phyloP scores from a whole-genome alignment of 2,113 vertebrate genomes.

The Piprites chloris region DNA sequence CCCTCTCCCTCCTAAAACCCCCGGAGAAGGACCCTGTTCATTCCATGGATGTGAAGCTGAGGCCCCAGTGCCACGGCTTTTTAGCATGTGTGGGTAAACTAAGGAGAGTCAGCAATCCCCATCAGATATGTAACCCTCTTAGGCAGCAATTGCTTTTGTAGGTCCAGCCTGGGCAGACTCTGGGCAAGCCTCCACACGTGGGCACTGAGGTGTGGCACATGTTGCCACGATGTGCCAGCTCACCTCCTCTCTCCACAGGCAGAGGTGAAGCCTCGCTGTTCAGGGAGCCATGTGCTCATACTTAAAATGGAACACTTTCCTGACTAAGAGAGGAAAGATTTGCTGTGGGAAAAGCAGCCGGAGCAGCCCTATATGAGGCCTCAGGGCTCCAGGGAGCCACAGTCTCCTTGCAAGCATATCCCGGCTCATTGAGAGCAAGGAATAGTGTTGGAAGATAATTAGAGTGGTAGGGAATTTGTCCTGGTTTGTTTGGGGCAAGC shows the following conservation, averaged over 20 bases:
- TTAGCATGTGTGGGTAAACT: neutral
- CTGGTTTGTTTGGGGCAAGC: neutral
- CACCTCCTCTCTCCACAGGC: neutral
- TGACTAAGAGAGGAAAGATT: neutral
- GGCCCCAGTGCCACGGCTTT: rapidly evolving
- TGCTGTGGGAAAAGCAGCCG: neutral
- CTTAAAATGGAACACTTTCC: neutral
- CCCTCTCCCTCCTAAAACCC: neutral
- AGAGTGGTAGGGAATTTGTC: neutral
- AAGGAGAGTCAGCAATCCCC: rapidly evolving
- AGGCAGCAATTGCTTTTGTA: neutral
- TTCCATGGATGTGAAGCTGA: neutral
- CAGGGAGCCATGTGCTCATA: neutral
- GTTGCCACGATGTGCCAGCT: neutral
- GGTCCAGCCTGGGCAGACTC: rapidly evolving
- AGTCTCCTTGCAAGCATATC: neutral
- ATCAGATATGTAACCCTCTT: neutral
- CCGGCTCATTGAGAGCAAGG: neutral
- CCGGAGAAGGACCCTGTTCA: rapidly evolving
- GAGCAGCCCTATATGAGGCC: neutral
- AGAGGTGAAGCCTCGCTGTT: rapidly evolving
- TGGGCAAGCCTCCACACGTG: neutral
- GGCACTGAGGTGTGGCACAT: neutral
- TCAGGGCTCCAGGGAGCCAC: neutral
- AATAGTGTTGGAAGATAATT: neutral